Conservation (phyloP, 1,140 invertebrate species). For the Brachionus rubens region DNA sequence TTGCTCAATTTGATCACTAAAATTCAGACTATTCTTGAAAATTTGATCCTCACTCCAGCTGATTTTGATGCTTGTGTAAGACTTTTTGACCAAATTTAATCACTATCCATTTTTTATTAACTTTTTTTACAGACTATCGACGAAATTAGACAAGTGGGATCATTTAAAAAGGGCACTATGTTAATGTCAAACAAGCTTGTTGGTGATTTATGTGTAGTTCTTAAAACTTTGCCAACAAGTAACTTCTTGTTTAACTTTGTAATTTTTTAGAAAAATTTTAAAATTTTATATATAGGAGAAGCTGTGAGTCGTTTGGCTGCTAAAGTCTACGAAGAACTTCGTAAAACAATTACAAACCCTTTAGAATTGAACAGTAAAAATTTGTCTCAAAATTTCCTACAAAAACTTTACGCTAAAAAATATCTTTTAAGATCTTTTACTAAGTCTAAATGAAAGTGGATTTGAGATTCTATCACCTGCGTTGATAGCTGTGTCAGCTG, state of each 20-base stretch:
- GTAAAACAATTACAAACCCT: slow-evolving; percentile 27
- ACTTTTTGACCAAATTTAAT: not conserved
- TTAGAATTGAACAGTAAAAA: slow-evolving; percentile 23
- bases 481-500: slow-evolving; percentile 45
- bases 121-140: slow-evolving; percentile 61
- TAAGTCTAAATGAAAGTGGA: slow-evolving; percentile 59
- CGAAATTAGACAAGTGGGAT: slow-evolving; percentile 89
- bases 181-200: slow-evolving; percentile 81
- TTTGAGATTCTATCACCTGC: slow-evolving; percentile 71
- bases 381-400: not conserved
- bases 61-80: slow-evolving; percentile 91
- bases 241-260: slow-evolving; percentile 48
- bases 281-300: slow-evolving; percentile 24
- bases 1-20: slow-evolving; percentile 88
- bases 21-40: slow-evolving; percentile 84
- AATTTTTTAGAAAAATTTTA: not conserved
- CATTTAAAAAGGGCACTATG: slow-evolving; percentile 97
- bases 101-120: no score
- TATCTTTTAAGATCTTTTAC: slow-evolving; percentile 55
- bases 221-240: slow-evolving; percentile 93
- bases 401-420: slow-evolving; percentile 7
- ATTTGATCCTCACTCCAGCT: slow-evolving; percentile 83
- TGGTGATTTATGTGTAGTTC: slow-evolving; percentile 91
- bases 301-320: slow-evolving; percentile 6
- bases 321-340: slow-evolving; percentile 9